phyloP scores from a whole-genome alignment of 2,113 vertebrate species.

The Miniopterus natalensis region DNA sequence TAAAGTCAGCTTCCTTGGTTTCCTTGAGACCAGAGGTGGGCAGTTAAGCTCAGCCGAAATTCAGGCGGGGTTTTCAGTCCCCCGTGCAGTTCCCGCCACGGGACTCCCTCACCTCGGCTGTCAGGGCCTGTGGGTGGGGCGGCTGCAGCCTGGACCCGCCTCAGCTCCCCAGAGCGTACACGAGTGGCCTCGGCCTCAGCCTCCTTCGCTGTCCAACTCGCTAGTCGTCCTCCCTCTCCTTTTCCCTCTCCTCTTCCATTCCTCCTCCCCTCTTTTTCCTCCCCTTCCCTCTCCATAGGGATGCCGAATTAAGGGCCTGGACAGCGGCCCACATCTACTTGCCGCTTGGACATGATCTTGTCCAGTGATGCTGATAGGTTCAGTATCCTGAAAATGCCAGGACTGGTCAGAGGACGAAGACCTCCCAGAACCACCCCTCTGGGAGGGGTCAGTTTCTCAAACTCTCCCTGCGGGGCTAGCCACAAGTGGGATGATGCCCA shows the following conservation, averaged over 20 bases:
- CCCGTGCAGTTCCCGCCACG: not conserved
- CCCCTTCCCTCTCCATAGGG: not conserved
- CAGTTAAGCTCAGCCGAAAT: not conserved
- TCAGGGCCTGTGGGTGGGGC: not conserved
- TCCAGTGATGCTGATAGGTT: not conserved
- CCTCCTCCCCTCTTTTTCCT: too few relatives aligned
- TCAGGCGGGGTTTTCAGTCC: accelerated
- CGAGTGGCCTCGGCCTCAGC: accelerated
- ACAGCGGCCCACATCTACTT: not conserved
- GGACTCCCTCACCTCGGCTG: not conserved
- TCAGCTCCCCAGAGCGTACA: accelerated
- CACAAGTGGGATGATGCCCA: not conserved
- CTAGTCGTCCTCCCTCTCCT: not conserved
- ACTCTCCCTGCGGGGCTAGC: not conserved
- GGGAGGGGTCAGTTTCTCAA: not conserved
- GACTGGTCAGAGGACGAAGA: not conserved
- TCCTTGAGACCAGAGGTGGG: not conserved
- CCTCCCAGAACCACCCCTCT: not conserved
- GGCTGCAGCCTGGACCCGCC: not conserved
- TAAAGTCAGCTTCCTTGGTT: not conserved
- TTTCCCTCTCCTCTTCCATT: not conserved
- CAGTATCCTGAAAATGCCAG: not conserved
- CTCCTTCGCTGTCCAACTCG: not conserved
- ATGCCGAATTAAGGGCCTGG: not conserved
- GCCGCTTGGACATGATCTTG: not conserved